Conservation (phyloP, 2,797 vertebrate genomes). For the Clarias platycephalus region DNA sequence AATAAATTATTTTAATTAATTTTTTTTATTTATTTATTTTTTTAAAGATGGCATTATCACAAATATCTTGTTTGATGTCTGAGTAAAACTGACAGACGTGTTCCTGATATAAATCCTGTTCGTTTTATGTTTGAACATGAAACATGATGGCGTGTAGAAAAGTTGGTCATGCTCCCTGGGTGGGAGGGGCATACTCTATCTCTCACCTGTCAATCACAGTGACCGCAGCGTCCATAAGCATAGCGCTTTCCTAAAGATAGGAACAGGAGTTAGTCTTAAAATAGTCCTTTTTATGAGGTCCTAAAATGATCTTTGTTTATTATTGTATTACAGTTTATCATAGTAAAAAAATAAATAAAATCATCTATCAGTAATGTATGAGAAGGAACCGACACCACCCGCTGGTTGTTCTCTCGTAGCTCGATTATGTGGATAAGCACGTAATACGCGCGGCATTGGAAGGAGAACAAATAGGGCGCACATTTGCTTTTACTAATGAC, state of each 20-base stretch:
- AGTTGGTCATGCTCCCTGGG: neutral
- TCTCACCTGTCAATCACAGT: neutral
- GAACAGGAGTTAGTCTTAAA: neutral
- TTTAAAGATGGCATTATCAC: neutral
- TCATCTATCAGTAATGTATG: neutral
- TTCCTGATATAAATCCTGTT: neutral
- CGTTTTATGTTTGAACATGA: too few relatives aligned
- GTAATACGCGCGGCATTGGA: neutral
- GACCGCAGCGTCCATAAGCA: neutral
- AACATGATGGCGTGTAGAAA: too few relatives aligned
- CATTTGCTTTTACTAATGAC: neutral
- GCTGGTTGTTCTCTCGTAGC: neutral
- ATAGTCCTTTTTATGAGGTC: neutral
- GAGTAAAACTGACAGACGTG: neutral
- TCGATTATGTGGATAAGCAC: too few relatives aligned
- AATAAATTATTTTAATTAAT: too few relatives aligned
- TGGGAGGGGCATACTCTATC: neutral
- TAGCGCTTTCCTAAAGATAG: neutral
- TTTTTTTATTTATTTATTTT: neutral
- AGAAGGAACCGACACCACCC: neutral
- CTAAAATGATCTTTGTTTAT: neutral
- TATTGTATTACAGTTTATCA: neutral
- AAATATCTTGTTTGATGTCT: neutral
- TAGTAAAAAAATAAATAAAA: neutral
- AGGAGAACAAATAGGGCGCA: neutral